Conservation (phyloP, 2,113 vertebrate genomes). For the Bothrops jararaca region DNA sequence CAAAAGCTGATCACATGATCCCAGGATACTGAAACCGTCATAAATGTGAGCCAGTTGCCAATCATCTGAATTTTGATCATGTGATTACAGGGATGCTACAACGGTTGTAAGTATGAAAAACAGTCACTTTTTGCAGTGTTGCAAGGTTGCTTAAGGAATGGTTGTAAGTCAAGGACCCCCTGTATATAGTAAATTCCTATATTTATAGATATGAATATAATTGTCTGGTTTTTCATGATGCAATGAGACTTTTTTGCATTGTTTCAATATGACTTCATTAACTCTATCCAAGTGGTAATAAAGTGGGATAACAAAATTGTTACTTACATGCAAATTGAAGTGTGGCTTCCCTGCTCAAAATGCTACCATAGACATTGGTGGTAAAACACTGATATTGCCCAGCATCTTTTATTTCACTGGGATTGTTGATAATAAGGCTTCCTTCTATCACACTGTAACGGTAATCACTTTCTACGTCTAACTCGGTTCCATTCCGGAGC, state of each 20-base stretch:
- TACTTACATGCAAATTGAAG: slow-evolving; percentile 97
- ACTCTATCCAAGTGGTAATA: not conserved
- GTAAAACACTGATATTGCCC: slow-evolving; percentile 91
- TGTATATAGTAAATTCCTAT: not conserved
- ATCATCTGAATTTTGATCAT: not conserved
- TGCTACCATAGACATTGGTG: slow-evolving; percentile 79
- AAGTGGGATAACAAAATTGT: not conserved
- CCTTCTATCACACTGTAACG: slow-evolving; percentile 87
- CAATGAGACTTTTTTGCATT: not conserved
- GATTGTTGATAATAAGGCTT: slow-evolving; percentile 84
- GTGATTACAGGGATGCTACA: not conserved
- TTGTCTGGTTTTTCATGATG: too few species aligned
- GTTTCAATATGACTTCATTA: not conserved
- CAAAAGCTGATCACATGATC: not conserved
- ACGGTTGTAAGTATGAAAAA: not conserved
- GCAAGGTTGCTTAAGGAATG: not conserved
- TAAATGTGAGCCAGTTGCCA: not conserved
- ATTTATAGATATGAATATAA: not conserved
- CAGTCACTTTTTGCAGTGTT: not conserved
- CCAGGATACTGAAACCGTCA: not conserved
- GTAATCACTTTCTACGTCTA: slow-evolving; percentile 80
- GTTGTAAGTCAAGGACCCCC: not conserved
- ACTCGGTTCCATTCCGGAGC: slow-evolving; percentile 86
- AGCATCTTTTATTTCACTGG: slow-evolving; percentile 80
- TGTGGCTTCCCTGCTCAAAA: slow-evolving; percentile 85